phyloP scores from a whole-genome alignment of 2,113 vertebrate genomes.

The Hydropotes inermis region DNA sequence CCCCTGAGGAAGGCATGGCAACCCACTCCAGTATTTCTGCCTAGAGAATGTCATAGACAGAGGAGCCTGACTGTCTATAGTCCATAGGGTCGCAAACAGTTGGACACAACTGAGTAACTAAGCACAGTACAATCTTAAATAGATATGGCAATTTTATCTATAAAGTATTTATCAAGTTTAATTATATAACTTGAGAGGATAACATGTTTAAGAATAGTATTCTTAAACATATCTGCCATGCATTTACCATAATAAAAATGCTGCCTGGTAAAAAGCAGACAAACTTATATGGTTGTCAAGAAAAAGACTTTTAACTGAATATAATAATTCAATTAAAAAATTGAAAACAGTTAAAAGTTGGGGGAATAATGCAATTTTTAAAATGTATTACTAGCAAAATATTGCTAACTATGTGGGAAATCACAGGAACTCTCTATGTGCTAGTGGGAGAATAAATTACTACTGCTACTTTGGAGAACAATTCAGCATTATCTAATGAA shows the following conservation, averaged over 20 bases:
- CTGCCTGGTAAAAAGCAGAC: neutral
- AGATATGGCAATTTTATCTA: neutral
- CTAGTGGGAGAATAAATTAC: neutral
- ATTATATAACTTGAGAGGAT: neutral
- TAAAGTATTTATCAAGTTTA: neutral
- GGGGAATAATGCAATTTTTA: neutral
- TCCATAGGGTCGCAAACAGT: neutral
- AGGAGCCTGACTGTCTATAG: neutral
- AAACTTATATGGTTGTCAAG: neutral
- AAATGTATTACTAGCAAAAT: neutral
- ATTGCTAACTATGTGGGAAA: neutral
- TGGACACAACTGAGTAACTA: neutral
- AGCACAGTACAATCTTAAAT: neutral
- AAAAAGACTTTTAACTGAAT: neutral
- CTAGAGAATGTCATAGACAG: neutral
- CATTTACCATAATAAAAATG: slow-evolving; percentile 26
- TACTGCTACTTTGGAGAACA: neutral
- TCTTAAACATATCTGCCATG: neutral
- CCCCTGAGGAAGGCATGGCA: neutral
- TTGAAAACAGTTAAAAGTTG: neutral
- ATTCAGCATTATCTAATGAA: neutral
- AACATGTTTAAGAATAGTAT: neutral
- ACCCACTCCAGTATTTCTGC: neutral
- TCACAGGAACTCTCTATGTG: neutral
- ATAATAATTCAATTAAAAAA: neutral